These are phyloP conservation scores for Rhogogaster chlorosoma DNA, from an alignment of 2,888 invertebrate genomes.

Conservation along the genomic window DNA sequence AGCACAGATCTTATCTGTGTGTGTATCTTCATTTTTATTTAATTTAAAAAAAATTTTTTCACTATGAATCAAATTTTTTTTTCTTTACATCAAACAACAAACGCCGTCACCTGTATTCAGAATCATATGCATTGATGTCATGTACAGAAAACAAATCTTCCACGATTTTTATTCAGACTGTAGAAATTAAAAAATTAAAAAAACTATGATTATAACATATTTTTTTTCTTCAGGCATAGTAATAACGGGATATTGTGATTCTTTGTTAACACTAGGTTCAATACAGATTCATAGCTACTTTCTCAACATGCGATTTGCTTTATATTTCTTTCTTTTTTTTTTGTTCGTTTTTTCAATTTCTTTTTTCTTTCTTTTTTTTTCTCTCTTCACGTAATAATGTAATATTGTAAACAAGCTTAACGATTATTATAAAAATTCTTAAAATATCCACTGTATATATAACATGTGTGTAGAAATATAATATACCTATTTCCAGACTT, in stretches of 20 bases:
- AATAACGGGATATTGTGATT: not conserved
- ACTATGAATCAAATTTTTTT: not conserved
- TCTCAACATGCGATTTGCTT: not conserved
- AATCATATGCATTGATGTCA: too few species aligned
- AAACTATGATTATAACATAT: not conserved
- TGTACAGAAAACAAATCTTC: not conserved
- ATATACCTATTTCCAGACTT: not conserved
- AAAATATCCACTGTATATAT: constrained; percentile 42
- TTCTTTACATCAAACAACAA: not conserved
- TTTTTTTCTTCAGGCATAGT: not conserved
- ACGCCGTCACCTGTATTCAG: constrained; percentile 2
- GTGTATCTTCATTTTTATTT: too few species aligned
- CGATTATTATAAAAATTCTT: constrained; percentile 50
- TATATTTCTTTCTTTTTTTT: constrained; percentile 14
- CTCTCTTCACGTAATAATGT: constrained; percentile 44
- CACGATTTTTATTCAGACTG: not conserved
- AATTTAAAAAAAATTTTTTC: too few species aligned
- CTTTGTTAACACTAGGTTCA: constrained; percentile 40
- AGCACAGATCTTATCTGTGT: constrained; percentile 46
- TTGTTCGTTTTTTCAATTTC: not conserved
- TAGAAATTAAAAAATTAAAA: not conserved
- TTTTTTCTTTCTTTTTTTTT: constrained; percentile 36
- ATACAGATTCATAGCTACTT: constrained; percentile 17
- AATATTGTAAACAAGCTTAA: constrained; percentile 48
- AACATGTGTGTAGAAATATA: constrained; percentile 34